Percentiles rank a stretch among this genome's conserved stretches.
phyloP scores from a whole-genome alignment of 2,797 vertebrate species.

The Takifugu ocellatus region DNA sequence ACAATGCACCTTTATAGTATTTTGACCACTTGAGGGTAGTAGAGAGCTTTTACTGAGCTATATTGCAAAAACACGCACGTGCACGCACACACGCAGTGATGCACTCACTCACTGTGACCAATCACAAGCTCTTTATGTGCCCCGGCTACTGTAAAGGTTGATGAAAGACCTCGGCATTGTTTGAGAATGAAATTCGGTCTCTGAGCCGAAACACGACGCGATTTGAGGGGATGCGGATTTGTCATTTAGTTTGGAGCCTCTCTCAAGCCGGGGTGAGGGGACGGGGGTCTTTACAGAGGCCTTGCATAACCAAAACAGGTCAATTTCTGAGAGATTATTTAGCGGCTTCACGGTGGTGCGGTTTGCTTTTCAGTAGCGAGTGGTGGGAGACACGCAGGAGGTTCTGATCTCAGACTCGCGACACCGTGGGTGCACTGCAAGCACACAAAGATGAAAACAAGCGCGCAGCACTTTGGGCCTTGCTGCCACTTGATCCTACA shows the following conservation, averaged over 20 bases:
- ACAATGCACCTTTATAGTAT: constrained; percentile 12
- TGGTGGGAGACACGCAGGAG: constrained; percentile 17
- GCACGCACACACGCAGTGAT: constrained; percentile 13
- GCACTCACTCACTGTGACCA: constrained; percentile 48
- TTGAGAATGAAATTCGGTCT: constrained; percentile 60
- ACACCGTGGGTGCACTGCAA: constrained; percentile 20
- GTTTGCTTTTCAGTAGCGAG: constrained; percentile 41
- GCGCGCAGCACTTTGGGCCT: constrained; percentile 37
- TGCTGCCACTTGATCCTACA: constrained; percentile 46
- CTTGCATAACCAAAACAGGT: constrained; percentile 62
- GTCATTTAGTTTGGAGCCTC: constrained; percentile 42
- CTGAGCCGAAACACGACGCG: constrained; percentile 55
- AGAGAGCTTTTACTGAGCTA: constrained; percentile 51
- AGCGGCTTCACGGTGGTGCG: constrained; percentile 17
- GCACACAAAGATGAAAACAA: constrained; percentile 2
- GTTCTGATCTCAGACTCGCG: constrained; percentile 25
- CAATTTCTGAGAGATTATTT: constrained; percentile 51
- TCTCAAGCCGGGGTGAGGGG: constrained; percentile 8
- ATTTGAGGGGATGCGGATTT: constrained; percentile 47
- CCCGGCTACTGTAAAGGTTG: constrained; percentile 58
- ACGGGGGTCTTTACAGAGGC: constrained; percentile 34
- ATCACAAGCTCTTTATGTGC: constrained; percentile 52
- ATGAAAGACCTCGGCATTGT: constrained; percentile 53
- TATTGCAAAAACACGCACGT: not conserved
- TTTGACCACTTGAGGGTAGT: constrained; percentile 64